Evolutionary conservation across 2,797 vertebrate genomes (phyloP).

Genomic region (Parambassis ranga): DNA sequence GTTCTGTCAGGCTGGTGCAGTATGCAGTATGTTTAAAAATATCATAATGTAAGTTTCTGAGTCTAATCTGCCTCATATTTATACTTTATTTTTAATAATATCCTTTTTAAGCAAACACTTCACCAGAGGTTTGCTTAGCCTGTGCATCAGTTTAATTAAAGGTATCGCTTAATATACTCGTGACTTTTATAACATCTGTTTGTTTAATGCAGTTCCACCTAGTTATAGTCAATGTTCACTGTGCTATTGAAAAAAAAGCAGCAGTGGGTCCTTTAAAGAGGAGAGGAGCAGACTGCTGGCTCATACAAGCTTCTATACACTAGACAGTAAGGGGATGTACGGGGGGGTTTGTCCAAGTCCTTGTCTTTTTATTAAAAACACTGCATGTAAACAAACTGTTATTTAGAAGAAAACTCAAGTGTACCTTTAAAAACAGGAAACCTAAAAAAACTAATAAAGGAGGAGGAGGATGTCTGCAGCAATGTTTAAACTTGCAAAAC

Average conservation of each 20-base stretch:
- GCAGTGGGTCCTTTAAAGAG: background rate
- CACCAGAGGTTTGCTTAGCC: no score
- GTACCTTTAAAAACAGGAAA: background rate
- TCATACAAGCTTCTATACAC: background rate
- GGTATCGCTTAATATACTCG: background rate
- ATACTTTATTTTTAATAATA: no score
- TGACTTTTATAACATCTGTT: background rate
- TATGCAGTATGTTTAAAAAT: background rate
- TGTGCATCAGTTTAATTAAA: background rate
- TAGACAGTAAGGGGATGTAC: background rate
- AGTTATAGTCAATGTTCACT: background rate
- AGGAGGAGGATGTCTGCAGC: background rate
- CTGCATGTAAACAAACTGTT: background rate
- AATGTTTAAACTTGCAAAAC: background rate
- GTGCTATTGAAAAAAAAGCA: background rate
- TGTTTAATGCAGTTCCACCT: background rate
- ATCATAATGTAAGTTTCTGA: background rate
- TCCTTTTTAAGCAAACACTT: no score
- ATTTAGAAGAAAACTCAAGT: background rate
- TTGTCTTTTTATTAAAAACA: background rate
- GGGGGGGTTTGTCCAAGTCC: background rate
- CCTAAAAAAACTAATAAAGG: background rate
- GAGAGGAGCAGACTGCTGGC: no score
- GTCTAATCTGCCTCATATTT: background rate
- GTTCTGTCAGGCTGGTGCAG: accelerated